A percentile compares a stretch with the other conserved stretches of the same genome.
Conservation (phyloP, 2,113 vertebrate species). For the Seriola dumerili region DNA sequence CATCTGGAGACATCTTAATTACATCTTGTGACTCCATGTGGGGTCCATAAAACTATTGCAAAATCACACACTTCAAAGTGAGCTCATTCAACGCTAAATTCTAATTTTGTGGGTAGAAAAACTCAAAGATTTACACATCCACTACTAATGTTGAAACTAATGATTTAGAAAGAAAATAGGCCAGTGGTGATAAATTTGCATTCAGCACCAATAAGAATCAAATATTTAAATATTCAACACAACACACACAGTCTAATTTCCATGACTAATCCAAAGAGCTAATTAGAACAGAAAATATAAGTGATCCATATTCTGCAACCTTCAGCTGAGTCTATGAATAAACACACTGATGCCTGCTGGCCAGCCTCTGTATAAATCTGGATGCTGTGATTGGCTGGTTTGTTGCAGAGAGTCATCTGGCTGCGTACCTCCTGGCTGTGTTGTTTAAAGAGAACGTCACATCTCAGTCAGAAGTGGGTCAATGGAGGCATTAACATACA, state of each 20-base stretch:
- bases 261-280: slow-evolving; percentile 52
- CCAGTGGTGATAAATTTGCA: slow-evolving; percentile 50
- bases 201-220: slow-evolving; percentile 36
- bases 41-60: neutral
- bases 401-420: slow-evolving; percentile 60
- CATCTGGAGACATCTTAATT: neutral
- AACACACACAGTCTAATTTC: slow-evolving; percentile 32
- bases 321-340: slow-evolving; percentile 64
- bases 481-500: slow-evolving; percentile 70
- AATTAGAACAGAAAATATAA: slow-evolving; percentile 64
- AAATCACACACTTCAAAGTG: neutral
- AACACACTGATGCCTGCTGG: slow-evolving; percentile 59
- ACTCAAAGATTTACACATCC: slow-evolving; percentile 28
- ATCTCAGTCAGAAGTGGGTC: slow-evolving; percentile 77
- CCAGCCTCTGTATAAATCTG: slow-evolving; percentile 19
- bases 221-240: slow-evolving; percentile 42
- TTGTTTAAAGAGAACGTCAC: slow-evolving; percentile 65
- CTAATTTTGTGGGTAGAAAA: neutral
- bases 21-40: neutral
- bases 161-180: slow-evolving; percentile 42
- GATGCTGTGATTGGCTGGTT: slow-evolving; percentile 63
- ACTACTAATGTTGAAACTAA: slow-evolving; percentile 20
- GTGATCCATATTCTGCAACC: slow-evolving; percentile 54
- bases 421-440: slow-evolving; percentile 49
- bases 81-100: slow-evolving; percentile 12